Evolutionary conservation across 2,113 vertebrate genomes (phyloP).

Genomic region (Nettapus auritus): DNA sequence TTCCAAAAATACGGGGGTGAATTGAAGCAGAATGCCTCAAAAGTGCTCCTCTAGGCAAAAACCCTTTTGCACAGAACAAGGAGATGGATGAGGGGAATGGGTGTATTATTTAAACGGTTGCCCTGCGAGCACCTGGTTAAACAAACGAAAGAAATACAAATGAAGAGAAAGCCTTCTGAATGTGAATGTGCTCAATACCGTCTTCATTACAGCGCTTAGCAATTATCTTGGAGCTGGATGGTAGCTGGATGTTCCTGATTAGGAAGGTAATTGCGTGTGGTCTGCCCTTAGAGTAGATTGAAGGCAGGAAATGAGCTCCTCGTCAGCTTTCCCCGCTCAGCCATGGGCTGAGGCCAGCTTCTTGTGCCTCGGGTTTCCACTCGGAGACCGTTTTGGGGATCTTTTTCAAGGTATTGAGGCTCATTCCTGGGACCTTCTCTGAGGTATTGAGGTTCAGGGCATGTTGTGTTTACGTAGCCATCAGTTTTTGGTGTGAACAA

Average conservation of each 20-base stretch:
- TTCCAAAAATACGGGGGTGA: neutral
- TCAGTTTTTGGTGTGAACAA: neutral
- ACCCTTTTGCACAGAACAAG: fast-evolving
- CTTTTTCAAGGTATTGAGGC: neutral
- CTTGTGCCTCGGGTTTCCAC: neutral
- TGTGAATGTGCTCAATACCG: neutral
- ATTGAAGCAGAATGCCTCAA: neutral
- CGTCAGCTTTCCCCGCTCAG: neutral
- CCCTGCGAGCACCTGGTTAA: neutral
- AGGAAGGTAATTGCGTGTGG: slow-evolving; percentile 47
- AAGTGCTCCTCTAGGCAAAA: neutral
- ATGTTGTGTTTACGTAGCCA: neutral
- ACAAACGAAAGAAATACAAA: too few species aligned
- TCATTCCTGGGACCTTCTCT: neutral
- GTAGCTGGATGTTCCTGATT: slow-evolving; percentile 25
- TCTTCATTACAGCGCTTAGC: neutral
- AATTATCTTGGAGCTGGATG: slow-evolving; percentile 12
- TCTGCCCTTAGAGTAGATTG: slow-evolving; percentile 23
- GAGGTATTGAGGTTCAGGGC: neutral
- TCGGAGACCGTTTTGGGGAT: neutral
- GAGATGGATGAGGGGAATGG: neutral
- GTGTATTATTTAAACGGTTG: neutral
- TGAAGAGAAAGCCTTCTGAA: neutral
- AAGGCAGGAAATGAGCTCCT: neutral
- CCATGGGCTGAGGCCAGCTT: neutral